Base-by-base conservation (phyloP, 1,140 invertebrate species). In the Neotoxoptera formosana region DNA sequence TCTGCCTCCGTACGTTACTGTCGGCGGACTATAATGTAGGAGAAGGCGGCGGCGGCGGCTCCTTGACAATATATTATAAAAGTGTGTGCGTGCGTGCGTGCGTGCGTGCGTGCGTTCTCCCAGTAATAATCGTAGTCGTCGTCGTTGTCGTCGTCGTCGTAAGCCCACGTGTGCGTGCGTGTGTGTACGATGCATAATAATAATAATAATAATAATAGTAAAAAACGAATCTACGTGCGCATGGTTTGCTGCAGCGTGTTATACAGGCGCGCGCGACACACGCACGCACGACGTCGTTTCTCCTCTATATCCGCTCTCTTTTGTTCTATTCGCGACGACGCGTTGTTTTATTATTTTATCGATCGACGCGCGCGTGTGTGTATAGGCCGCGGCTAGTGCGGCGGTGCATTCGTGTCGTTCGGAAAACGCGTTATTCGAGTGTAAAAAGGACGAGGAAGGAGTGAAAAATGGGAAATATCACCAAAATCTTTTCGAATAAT, bases 221-320 rank as follows among this genome's bases (percentile, higher is more conserved):
- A 87, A 41, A 87, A n/a, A 87, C 83, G 47, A n/a, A 87, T 48
- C 45, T 87, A 87, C 23, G 88, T 36, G 48, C 47, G 87, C 48
- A 21, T 21, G 48, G 48, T 89, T 89, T 89, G 47, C 17, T 23
- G 47, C 47, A 53, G 60, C 60, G 60, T n/a, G 60, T 76, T 48
- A 48, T 48, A 51, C 11, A 48, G n/a, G 2, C 9, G 48, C 48
- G 48, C 48, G 88, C 34, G 48, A 56, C 48, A 36, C 36, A 86
- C 88, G 34, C 88, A 53, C 87, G 87, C 87, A 88, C 87, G 87
- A 17, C 87, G 48, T 88, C 87, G 48, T 88, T 87, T 87, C 86
- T 87, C 45, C 86, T 41, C 86, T 48, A 87, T 89, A 89, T 89
- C 88, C 88, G 88, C 88, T 89, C 88, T 89, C 88, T 89, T 89